These are phyloP conservation scores for Archocentrus centrarchus DNA, from an alignment of 2,113 vertebrate genomes.

Conservation along the genomic window DNA sequence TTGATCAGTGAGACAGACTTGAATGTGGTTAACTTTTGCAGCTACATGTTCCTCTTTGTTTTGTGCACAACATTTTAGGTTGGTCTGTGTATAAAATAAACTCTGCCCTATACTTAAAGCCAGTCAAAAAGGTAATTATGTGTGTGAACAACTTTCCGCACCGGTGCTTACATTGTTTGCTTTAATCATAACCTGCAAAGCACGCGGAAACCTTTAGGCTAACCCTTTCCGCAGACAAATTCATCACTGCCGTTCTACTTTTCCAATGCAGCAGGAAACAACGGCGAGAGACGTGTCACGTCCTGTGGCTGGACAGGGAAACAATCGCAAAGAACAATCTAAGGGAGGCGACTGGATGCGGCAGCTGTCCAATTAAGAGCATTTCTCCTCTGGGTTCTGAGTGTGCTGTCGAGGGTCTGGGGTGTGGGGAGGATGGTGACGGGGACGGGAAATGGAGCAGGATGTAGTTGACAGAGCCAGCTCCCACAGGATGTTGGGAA, in stretches of 20 bases:
- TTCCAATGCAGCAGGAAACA: constrained; percentile 68
- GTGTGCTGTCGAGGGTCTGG: constrained; percentile 12
- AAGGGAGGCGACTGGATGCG: constrained; percentile 41
- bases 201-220: constrained; percentile 51
- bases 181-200: constrained; percentile 63
- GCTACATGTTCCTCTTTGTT: neutral
- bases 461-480: constrained; percentile 63
- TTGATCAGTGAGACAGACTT: neutral
- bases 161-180: constrained; percentile 54
- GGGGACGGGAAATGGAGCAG: constrained; percentile 59
- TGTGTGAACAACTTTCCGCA: constrained; percentile 15
- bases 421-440: constrained; percentile 35
- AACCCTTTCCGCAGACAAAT: constrained; percentile 59
- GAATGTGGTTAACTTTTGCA: neutral
- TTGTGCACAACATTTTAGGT: constrained; percentile 1
- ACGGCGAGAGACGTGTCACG: constrained; percentile 57
- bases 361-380: constrained; percentile 38
- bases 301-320: constrained; percentile 57
- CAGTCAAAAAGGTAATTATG: constrained; percentile 44
- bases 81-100: neutral
- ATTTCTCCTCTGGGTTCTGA: constrained; percentile 46
- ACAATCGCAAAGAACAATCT: constrained; percentile 43
- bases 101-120: constrained; percentile 12
- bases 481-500: constrained; percentile 72
- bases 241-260: constrained; percentile 58